phyloP scores from a whole-genome alignment of 37 sponge, comb jelly and placozoan genomes.

The Beroe ovata region DNA sequence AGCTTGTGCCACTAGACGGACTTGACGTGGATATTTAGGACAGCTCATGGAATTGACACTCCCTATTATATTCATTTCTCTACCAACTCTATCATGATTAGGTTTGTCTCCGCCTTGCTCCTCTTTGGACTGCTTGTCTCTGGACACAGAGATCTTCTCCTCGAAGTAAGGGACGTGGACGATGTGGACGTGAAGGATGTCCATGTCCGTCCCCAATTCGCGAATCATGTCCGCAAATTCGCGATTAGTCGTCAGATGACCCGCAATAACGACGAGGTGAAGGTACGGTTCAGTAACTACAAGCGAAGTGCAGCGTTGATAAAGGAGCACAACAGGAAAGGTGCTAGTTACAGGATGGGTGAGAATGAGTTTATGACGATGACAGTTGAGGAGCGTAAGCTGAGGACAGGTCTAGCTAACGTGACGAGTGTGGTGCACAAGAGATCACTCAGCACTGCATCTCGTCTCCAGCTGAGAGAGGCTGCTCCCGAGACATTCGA shows the following conservation, averaged over 20 bases:
- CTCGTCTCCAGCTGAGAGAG: constrained; percentile 9
- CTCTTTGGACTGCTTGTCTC: background rate
- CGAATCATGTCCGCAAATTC: background rate
- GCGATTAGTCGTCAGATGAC: background rate
- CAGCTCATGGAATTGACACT: no score
- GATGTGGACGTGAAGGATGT: background rate
- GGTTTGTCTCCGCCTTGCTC: no score
- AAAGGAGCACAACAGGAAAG: background rate
- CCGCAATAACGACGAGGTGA: background rate
- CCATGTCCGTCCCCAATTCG: background rate
- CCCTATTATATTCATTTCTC: no score
- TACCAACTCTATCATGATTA: no score
- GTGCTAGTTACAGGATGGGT: background rate
- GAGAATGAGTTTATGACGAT: background rate
- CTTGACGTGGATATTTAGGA: no score
- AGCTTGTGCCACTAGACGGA: no score
- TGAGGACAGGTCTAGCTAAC: background rate
- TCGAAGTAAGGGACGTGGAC: background rate
- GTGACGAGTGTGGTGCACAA: background rate
- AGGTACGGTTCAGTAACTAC: background rate
- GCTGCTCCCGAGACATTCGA: constrained; percentile 39
- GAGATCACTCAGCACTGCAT: background rate
- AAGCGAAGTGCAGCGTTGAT: background rate
- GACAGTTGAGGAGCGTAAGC: background rate
- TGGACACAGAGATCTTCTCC: background rate